Evolutionary conservation across 1,140 invertebrate species (phyloP).

Genomic region (Drosophila repletoides): DNA sequence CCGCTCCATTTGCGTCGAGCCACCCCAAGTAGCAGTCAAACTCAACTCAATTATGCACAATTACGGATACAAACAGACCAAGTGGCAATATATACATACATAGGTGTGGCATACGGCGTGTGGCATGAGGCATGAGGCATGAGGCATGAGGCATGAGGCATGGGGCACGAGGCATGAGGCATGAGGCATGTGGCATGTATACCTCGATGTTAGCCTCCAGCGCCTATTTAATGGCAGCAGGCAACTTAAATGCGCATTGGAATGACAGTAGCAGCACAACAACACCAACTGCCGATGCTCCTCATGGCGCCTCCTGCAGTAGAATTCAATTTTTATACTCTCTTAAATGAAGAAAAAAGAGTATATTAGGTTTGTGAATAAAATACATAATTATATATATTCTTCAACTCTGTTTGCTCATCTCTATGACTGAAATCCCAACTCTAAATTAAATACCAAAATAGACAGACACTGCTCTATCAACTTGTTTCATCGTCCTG

Average conservation of each 20-base stretch:
- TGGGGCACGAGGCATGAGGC: not conserved
- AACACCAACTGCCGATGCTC: slow-evolving; percentile 19
- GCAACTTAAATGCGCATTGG: slow-evolving; percentile 40
- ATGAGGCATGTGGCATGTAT: slow-evolving; percentile 12
- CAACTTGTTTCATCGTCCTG: too few relatives aligned
- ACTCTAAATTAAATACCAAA: too few relatives aligned
- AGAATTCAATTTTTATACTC: too few relatives aligned
- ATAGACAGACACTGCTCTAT: too few relatives aligned
- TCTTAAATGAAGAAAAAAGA: too few relatives aligned
- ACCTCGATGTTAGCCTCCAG: not conserved
- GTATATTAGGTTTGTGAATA: too few relatives aligned
- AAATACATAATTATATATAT: too few relatives aligned
- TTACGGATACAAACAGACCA: slow-evolving; percentile 70
- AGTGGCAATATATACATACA: too few relatives aligned
- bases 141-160: not conserved
- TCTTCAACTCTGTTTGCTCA: not conserved
- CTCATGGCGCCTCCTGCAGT: slow-evolving; percentile 23
- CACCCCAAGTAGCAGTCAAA: slow-evolving; percentile 41
- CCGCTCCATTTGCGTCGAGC: too few relatives aligned
- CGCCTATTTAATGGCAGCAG: slow-evolving; percentile 45
- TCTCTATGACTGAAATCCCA: too few relatives aligned
- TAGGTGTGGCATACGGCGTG: too few relatives aligned
- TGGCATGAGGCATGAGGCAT: slow-evolving; percentile 23
- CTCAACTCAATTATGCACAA: slow-evolving; percentile 78
- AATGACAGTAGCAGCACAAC: slow-evolving; percentile 14